phyloP scores from a whole-genome alignment of 2,113 vertebrate species.

The Lethenteron reissneri region DNA sequence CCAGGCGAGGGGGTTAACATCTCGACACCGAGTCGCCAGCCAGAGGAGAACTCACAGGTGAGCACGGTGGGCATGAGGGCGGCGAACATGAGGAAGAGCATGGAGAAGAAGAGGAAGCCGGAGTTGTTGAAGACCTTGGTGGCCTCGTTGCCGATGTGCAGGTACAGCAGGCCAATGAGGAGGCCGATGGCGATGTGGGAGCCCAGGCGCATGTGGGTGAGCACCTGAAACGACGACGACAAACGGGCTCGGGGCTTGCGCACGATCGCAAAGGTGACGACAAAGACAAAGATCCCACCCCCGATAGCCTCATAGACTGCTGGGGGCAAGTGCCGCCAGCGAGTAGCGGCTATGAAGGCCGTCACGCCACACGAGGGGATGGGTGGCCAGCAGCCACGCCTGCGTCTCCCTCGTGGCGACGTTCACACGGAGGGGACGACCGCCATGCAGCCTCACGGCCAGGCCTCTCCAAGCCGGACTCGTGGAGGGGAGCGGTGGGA shows the following conservation, averaged over 20 bases:
- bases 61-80: slow-evolving; percentile 92
- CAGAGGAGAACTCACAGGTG: slow-evolving; percentile 46
- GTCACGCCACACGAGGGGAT: neutral
- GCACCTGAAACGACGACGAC: slow-evolving; percentile 30
- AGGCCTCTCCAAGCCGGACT: no score
- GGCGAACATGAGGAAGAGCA: slow-evolving; percentile 96
- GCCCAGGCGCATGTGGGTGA: slow-evolving; percentile 80
- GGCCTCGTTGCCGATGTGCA: slow-evolving; percentile 82
- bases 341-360: no score
- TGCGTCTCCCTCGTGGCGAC: no score
- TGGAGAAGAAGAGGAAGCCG: slow-evolving; percentile 95
- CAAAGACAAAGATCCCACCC: neutral
- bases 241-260: neutral
- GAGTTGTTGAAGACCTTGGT: slow-evolving; percentile 98
- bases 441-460: no score
- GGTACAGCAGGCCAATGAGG: slow-evolving; percentile 80
- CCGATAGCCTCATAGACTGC: no score
- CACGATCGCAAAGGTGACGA: no score
- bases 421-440: no score
- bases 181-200: slow-evolving; percentile 75
- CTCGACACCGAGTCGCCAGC: no score
- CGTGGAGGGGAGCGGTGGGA: no score
- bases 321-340: neutral
- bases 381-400: neutral
- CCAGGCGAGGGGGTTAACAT: no score